phyloP scores from a whole-genome alignment of 2,797 vertebrate species.

The Sebastes trivittatus region DNA sequence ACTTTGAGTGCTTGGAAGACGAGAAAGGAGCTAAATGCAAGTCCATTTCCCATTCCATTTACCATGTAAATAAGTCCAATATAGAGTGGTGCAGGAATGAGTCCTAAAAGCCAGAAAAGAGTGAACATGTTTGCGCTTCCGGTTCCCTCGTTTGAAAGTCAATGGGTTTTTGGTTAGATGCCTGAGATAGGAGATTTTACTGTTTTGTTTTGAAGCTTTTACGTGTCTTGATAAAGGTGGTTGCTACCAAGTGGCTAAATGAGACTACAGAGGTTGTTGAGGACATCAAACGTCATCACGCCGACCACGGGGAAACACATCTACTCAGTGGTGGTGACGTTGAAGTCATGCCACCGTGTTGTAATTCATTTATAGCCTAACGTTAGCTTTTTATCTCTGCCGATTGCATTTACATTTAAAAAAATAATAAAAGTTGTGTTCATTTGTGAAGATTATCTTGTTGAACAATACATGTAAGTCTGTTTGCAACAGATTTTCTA shows the following conservation, averaged over 20 bases:
- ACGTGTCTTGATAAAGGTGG: not conserved
- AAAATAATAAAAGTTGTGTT: no score
- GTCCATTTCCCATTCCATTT: no score
- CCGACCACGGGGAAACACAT: no score
- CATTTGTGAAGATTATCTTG: no score
- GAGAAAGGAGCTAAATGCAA: no score
- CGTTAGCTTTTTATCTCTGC: no score
- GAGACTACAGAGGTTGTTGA: not conserved
- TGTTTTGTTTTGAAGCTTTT: not conserved
- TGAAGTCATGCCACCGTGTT: not conserved
- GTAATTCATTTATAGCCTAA: not conserved
- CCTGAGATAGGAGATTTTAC: not conserved
- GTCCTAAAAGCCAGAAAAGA: not conserved
- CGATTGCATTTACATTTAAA: no score
- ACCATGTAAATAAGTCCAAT: not conserved
- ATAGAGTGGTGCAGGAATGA: not conserved
- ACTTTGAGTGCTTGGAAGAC: no score
- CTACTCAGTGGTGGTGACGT: no score
- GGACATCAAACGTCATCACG: not conserved
- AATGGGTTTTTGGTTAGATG: not conserved
- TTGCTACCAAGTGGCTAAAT: not conserved
- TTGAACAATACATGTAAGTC: no score
- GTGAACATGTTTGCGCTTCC: not conserved
- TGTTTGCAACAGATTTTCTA: no score
- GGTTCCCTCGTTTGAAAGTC: not conserved